Percentiles rank a stretch among this genome's conserved stretches.
phyloP scores from a whole-genome alignment of 1,140 invertebrate species.

The Sarcophaga bullata region DNA sequence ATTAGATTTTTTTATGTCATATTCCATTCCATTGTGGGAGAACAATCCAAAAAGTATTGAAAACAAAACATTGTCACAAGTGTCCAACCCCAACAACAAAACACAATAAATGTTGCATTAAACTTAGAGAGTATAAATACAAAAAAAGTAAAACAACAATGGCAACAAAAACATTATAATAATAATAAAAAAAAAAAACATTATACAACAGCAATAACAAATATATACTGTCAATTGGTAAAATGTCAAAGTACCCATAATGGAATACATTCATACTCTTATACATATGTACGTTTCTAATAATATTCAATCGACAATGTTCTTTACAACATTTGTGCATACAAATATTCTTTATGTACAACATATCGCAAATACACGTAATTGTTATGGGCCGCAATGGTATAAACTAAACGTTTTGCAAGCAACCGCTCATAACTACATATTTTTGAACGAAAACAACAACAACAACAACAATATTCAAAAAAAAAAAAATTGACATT shows the following conservation, averaged over 20 bases:
- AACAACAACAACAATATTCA: too few relatives aligned
- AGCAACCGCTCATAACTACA: not conserved
- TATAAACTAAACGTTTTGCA: not conserved
- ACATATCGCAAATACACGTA: conserved; percentile 4
- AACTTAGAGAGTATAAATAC: too few relatives aligned
- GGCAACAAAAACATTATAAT: not conserved
- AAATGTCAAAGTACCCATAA: conserved; percentile 37
- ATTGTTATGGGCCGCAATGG: not conserved
- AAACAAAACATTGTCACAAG: conserved; percentile 27
- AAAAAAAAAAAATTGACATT: not conserved
- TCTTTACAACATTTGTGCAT: not conserved
- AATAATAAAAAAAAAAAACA: not conserved
- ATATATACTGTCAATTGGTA: conserved; percentile 33
- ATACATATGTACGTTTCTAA: not conserved
- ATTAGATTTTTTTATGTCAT: conserved; percentile 13
- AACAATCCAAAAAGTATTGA: conserved; percentile 22
- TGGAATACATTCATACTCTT: not conserved
- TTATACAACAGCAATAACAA: not conserved
- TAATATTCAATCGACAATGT: not conserved
- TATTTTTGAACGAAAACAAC: too few relatives aligned
- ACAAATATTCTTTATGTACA: conserved; percentile 27
- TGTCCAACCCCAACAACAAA: conserved; percentile 34
- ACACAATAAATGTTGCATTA: not conserved
- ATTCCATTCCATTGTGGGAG: conserved; percentile 31
- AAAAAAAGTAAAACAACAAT: too few relatives aligned